Evolutionary conservation across 2,797 vertebrate species (phyloP).

Genomic region (Mus minutoides): DNA sequence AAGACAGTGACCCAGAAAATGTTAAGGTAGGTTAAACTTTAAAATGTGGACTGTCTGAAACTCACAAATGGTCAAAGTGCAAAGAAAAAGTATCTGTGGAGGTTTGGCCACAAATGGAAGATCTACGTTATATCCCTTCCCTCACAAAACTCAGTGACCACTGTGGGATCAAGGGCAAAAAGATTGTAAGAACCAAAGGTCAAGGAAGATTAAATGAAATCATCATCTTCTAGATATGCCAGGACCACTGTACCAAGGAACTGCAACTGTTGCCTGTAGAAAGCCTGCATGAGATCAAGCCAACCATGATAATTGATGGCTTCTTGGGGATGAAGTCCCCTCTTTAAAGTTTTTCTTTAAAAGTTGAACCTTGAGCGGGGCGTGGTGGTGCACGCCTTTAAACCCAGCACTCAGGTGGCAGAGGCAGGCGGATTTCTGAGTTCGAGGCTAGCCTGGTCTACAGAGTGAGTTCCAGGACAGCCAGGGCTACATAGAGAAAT

Average conservation of each 20-base stretch:
- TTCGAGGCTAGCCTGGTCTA: too few relatives aligned
- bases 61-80: neutral
- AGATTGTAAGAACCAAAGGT: neutral
- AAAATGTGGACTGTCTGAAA: neutral
- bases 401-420: too few relatives aligned
- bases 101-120: neutral
- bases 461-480: too few relatives aligned
- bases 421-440: too few relatives aligned
- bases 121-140: too few relatives aligned
- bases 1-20: neutral
- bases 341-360: neutral
- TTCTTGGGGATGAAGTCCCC: neutral
- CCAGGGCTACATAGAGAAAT: too few relatives aligned
- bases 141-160: neutral
- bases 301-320: neutral
- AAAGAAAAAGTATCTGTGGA: neutral
- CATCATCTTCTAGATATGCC: neutral
- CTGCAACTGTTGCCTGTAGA: neutral
- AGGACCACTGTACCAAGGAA: neutral
- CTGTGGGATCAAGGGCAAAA: too few relatives aligned
- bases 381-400: too few relatives aligned
- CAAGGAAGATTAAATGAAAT: neutral
- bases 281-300: neutral
- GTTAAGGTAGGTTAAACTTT: neutral
- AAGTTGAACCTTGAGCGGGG: neutral